Evolutionary conservation across 2,113 vertebrate species (phyloP).

Genomic region (pig (Sus scrofa)): DNA sequence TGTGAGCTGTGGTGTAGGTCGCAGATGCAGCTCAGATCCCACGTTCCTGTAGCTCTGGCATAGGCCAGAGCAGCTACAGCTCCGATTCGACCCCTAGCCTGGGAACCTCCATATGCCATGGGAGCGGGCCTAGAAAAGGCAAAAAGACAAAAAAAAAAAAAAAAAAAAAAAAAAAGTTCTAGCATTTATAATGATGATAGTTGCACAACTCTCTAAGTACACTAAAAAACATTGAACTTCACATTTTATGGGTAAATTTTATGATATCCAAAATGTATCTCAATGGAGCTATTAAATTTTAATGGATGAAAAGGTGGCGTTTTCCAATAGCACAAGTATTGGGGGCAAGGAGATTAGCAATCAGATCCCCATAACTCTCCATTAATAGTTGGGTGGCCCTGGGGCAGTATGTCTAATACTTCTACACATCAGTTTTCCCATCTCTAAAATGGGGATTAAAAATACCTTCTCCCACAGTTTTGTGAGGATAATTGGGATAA

Average conservation of each 20-base stretch:
- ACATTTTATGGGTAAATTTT: not conserved
- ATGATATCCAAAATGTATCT: not conserved
- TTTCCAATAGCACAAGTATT: not conserved
- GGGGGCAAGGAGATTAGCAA: not conserved
- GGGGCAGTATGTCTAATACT: not conserved
- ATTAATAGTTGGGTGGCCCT: not conserved
- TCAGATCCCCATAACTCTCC: not conserved
- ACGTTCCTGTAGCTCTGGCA: too few species aligned
- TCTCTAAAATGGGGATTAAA: not conserved
- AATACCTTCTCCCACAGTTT: not conserved
- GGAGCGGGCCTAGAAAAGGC: too few species aligned
- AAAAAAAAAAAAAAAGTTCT: conserved; percentile 7
- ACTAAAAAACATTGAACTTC: not conserved
- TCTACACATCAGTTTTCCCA: not conserved
- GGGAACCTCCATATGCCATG: too few species aligned
- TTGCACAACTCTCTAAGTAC: not conserved
- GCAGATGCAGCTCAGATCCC: too few species aligned
- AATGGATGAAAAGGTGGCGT: not conserved
- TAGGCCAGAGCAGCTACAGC: too few species aligned
- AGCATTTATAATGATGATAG: not conserved
- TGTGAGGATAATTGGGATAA: not conserved
- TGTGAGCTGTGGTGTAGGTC: too few species aligned
- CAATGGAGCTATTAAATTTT: not conserved
- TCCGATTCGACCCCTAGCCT: too few species aligned
- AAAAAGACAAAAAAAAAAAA: too few species aligned